Evolutionary conservation across 2,113 vertebrate genomes (phyloP).

Genomic region (Empidonax traillii): DNA sequence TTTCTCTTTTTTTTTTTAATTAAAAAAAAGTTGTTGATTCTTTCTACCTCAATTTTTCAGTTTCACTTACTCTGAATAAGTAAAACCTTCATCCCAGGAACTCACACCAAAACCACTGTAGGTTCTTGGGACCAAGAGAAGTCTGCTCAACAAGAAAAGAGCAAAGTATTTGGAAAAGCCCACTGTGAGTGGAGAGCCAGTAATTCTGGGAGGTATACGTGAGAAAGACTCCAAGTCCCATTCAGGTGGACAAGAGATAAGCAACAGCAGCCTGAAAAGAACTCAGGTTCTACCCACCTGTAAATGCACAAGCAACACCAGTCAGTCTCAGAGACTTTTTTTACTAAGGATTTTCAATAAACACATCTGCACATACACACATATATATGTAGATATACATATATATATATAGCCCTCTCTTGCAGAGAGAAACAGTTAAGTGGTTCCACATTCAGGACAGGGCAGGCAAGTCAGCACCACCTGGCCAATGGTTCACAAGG

Average conservation of each 20-base stretch:
- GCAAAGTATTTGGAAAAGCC: not conserved
- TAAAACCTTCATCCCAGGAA: not conserved
- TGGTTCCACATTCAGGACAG: not conserved
- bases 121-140: not conserved
- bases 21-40: not conserved
- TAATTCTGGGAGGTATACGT: not conserved
- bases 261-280: not conserved
- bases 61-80: not conserved
- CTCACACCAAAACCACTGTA: not conserved
- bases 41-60: not conserved
- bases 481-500: not conserved
- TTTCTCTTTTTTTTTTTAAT: not conserved
- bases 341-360: not conserved
- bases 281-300: not conserved
- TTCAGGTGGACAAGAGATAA: not conserved
- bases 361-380: not conserved
- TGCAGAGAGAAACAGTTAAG: not conserved
- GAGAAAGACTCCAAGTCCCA: not conserved
- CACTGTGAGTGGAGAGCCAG: not conserved
- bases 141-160: not conserved
- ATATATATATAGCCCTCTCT: not conserved
- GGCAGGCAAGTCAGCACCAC: not conserved
- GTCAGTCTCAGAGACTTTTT: not conserved
- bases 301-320: not conserved
- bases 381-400: fast-evolving